Evolutionary conservation across 2,797 vertebrate genomes (phyloP).

Genomic region (Eulemur rubriventer): DNA sequence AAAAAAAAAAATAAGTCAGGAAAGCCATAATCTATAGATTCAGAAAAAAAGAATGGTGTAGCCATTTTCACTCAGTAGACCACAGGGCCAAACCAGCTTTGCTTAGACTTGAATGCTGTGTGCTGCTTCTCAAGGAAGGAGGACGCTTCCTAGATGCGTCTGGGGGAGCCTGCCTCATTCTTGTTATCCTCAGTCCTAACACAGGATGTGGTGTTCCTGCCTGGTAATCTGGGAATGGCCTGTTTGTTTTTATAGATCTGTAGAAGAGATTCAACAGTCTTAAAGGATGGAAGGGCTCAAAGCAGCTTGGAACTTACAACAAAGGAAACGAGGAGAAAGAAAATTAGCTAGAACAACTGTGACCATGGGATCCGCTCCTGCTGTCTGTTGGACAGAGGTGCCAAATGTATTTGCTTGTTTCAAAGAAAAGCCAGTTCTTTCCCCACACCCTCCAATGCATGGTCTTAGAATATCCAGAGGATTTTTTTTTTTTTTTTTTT

Average conservation of each 20-base stretch:
- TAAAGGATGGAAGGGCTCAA: conserved; percentile 75
- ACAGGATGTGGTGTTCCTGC: conserved; percentile 76
- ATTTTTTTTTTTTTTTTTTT: conserved; percentile 42
- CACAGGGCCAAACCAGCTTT: conserved; percentile 57
- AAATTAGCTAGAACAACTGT: conserved; percentile 41
- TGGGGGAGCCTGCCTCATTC: conserved; percentile 76
- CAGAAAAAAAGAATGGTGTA: neutral
- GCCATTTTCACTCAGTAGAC: conserved; percentile 53
- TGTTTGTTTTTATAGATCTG: conserved; percentile 81
- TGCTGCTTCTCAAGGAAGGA: conserved; percentile 67
- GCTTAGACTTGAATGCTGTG: conserved; percentile 46
- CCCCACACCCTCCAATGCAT: neutral
- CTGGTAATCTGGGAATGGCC: conserved; percentile 81
- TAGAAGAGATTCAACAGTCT: conserved; percentile 79
- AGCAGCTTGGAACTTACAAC: conserved; percentile 80
- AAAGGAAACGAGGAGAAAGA: conserved; percentile 77
- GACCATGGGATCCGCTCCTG: conserved; percentile 66
- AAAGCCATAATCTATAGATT: conserved; percentile 46
- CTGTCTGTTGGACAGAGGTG: conserved; percentile 67
- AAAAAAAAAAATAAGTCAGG: conserved; percentile 40
- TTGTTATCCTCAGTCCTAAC: conserved; percentile 69
- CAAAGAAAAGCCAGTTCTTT: conserved; percentile 61
- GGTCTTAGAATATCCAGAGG: conserved; percentile 68
- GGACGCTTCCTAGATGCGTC: conserved; percentile 78
- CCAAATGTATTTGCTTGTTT: conserved; percentile 63